phyloP scores from a whole-genome alignment of 2,113 vertebrate genomes.

The Synchiropus splendidus region DNA sequence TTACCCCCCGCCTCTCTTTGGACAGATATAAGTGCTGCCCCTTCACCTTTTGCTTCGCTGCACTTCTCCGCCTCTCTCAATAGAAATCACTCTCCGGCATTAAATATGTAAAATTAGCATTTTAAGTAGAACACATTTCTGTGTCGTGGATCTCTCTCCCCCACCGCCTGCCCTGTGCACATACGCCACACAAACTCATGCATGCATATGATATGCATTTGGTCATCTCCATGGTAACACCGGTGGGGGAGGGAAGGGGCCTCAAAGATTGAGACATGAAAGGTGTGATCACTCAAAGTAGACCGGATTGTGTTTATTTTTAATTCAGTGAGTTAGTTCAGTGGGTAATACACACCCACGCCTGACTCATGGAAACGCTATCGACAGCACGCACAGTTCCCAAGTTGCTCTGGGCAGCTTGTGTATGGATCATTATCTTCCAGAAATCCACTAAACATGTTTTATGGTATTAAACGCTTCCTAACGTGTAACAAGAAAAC shows the following conservation, averaged over 20 bases:
- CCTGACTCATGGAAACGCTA: neutral
- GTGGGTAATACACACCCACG: neutral
- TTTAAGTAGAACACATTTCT: conserved; percentile 66
- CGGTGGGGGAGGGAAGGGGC: conserved; percentile 27
- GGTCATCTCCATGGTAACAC: conserved; percentile 79
- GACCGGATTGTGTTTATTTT: conserved; percentile 56
- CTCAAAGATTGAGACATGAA: conserved; percentile 34
- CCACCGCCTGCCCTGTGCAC: conserved; percentile 56
- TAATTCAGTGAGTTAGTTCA: too few species aligned
- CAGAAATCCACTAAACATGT: too few species aligned
- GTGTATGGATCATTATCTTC: too few species aligned
- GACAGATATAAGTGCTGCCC: conserved; percentile 49
- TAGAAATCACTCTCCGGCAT: conserved; percentile 62
- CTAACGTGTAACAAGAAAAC: too few species aligned
- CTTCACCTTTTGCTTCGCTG: conserved; percentile 36
- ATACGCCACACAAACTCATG: conserved; percentile 66
- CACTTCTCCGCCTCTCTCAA: conserved; percentile 35
- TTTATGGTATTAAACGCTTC: too few species aligned
- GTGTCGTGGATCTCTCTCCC: conserved; percentile 40
- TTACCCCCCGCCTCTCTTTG: conserved; percentile 28
- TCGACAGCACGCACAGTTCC: too few species aligned
- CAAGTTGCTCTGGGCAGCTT: too few species aligned
- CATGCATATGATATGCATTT: conserved; percentile 81
- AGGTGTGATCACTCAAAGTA: conserved; percentile 59
- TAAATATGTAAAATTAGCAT: conserved; percentile 75